A percentile compares a stretch with the other conserved stretches of the same genome.
phyloP scores from a whole-genome alignment of 2,888 invertebrate genomes.

The Coelopa pilipes region DNA sequence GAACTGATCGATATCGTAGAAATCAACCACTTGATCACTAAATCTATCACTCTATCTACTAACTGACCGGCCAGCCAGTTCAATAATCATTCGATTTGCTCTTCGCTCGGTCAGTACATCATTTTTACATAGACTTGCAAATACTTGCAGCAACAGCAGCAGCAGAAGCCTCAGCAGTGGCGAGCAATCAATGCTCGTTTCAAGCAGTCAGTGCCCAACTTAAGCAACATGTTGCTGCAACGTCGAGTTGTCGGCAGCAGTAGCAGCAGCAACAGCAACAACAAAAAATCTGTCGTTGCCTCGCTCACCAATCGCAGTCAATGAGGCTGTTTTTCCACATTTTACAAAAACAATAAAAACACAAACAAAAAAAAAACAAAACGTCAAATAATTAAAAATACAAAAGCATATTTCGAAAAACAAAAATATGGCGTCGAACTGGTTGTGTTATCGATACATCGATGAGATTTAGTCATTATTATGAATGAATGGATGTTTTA shows the following conservation, averaged over 20 bases:
- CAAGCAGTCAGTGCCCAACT: neutral
- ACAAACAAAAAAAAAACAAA: no score
- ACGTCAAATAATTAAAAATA: neutral
- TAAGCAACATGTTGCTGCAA: neutral
- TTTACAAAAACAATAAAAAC: neutral
- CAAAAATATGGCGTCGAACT: no score
- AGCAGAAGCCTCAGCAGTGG: constrained; percentile 10
- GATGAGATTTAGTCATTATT: no score
- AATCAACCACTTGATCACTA: no score
- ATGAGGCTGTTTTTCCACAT: constrained; percentile 45
- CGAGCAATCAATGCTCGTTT: neutral
- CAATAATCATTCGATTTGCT: no score
- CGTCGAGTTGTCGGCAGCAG: neutral
- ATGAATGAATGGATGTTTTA: no score
- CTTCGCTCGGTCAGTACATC: no score
- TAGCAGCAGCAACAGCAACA: neutral
- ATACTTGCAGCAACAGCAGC: constrained; percentile 8
- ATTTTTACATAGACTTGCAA: constrained; percentile 16
- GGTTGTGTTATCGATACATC: no score
- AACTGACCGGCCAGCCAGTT: no score
- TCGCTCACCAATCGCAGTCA: constrained; percentile 50
- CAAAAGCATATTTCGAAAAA: neutral
- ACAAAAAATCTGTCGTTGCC: neutral
- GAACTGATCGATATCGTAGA: no score
- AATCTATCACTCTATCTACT: no score